Base-by-base conservation (phyloP, 2,113 vertebrate genomes). In the Albula glossodonta region DNA sequence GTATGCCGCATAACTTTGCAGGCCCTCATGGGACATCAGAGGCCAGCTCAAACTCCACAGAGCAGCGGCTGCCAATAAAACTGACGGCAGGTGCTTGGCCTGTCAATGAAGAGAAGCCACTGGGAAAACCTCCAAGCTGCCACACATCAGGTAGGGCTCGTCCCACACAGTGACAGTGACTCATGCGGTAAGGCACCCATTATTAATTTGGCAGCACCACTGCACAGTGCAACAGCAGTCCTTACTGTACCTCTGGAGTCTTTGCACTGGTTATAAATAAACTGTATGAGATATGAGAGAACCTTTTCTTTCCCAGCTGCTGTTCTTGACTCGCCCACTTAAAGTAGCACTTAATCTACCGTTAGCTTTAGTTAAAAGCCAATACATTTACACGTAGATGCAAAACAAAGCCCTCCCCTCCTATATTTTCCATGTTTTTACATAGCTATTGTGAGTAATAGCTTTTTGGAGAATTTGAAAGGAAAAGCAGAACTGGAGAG, bases 161-260 rank as follows among this genome's bases (percentile, higher is more conserved):
- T 57, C 80, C 53, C 85, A 85, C 90, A 86, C 80, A 79, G 57
- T 81, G 86, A 87, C 87, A 84, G 60, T 77, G 2, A 86, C 88
- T 90, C 79, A 84, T 89, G 91, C 89, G 82, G 84, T 92, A 94
- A 94, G 93, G 90, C 93, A 93, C 90, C 93, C 89, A 80, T 83
- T 91, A 85, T 88, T 90, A 82, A 11, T 86, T 85, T 84, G 87
- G 89, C 86, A 74, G 87, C 89, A 88, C 86, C 87, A 88, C 48
- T 9, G 3, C 70, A 41, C 86, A 88, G 87, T 86, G 87, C 88
- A 2, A 49, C n/a, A 84, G 81, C 82, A 89, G 87, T 86, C 89
- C 90, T 87, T 88, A 19, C 31, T 49, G n/a, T 41, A 6, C 31
- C 12, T 50, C 50, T 19, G 49, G 78, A 80, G 78, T 50, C 78